Base-by-base conservation (phyloP, 2,797 vertebrate genomes). In the Alfaro cultratus region DNA sequence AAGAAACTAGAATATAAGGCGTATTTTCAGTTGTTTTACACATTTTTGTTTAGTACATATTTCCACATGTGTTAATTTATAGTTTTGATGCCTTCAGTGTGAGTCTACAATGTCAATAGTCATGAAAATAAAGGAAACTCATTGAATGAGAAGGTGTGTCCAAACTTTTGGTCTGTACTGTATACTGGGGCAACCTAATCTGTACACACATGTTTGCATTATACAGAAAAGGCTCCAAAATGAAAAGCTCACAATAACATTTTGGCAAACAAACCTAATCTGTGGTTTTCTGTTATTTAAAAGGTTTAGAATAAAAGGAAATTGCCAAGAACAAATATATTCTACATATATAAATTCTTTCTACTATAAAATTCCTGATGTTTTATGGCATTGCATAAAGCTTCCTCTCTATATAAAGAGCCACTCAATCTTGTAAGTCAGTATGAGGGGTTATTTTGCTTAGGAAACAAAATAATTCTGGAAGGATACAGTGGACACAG, bases 401-500 rank as follows among this genome's bases (percentile, higher is more conserved):
- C 21, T n/a, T 45, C 6, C 23, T 43, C 23, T 43, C 39, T 13
- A 26, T 70, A 26, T 41, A 94, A 92, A 90, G 34, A 39, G 89
- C 88, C 83, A 85, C 75, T 84, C 53, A 77, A 72, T 73, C 73
- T 79, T 77, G 75, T 39, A 4, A 67, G 12, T 60, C 6, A 26
- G 77, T 80, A 80, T 86, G 77, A 70, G 74, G 0, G 21, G 75
- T 74, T 76, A 76, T 64, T 86, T 79, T 79, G 34, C 15, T 9
- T 18, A 62, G 82, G 76, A 77, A 68, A 72, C 55, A 73, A 78
- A 84, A 84, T 86, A 82, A 84, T 72, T 76, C 31, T 1, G 85
- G 83, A 46, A 76, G 87, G 76, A 89, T 92, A 91, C 87, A 91
- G 90, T 90, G 79, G 74, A 80, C 77, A 73, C 76, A 80, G 77